Evolutionary conservation across 2,113 vertebrate genomes (phyloP).

Genomic region (Micronycteris hirsuta): DNA sequence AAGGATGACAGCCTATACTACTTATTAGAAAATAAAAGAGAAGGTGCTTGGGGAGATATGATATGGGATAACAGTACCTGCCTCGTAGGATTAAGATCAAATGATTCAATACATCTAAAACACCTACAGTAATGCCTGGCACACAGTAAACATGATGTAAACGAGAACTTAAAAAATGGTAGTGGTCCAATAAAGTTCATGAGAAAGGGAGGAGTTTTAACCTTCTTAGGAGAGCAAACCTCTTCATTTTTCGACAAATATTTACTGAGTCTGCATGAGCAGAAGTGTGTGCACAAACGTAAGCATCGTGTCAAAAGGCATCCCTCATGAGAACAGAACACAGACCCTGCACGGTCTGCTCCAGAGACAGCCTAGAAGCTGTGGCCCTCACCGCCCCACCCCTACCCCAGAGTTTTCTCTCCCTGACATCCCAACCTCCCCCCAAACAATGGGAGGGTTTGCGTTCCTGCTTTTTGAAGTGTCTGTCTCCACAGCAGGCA

Average conservation of each 20-base stretch:
- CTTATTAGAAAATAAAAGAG: not conserved
- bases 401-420: not conserved
- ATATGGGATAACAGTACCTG: not conserved
- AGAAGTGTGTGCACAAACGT: not conserved
- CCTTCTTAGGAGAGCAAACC: not conserved
- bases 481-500: accelerated
- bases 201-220: not conserved
- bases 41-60: not conserved
- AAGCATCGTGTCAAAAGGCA: not conserved
- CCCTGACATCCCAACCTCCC: too few species aligned
- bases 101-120: not conserved
- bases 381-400: not conserved
- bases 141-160: not conserved
- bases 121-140: not conserved
- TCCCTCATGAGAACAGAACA: not conserved
- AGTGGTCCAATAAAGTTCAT: not conserved
- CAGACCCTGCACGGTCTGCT: not conserved
- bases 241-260: not conserved
- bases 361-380: not conserved
- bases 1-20: not conserved
- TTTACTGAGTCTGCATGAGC: not conserved
- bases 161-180: not conserved
- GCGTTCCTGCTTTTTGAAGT: not conserved
- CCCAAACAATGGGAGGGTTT: accelerated
- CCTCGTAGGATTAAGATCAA: not conserved